Conservation (phyloP, 2,888 invertebrate genomes). For the Autographa gamma region DNA sequence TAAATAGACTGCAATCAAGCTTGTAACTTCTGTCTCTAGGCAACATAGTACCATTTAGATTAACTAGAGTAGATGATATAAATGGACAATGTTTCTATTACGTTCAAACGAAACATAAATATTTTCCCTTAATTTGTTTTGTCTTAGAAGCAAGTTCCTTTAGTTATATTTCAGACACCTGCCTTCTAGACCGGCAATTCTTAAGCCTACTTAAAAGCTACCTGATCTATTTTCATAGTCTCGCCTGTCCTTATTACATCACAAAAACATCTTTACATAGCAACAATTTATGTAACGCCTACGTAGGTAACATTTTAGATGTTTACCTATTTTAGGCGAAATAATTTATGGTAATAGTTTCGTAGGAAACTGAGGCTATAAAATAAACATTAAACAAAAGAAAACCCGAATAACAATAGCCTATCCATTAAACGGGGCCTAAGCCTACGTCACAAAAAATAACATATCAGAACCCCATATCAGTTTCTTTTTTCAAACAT, state of each 20-base stretch:
- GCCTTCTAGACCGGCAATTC: background rate
- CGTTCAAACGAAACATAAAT: background rate
- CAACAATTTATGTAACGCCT: slow-evolving; percentile 4
- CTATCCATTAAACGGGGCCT: background rate
- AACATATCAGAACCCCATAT: background rate
- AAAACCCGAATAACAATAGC: background rate
- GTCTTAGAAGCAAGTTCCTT: background rate
- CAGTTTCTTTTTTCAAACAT: background rate
- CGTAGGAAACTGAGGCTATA: background rate
- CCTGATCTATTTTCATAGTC: background rate
- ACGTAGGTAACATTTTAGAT: background rate
- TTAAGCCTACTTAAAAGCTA: background rate
- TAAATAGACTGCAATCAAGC: slow-evolving; percentile 52
- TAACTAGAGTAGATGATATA: slow-evolving; percentile 1
- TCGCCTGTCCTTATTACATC: slow-evolving; percentile 1
- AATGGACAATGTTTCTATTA: background rate
- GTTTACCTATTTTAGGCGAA: slow-evolving; percentile 2
- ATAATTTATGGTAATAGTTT: background rate
- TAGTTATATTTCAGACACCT: background rate
- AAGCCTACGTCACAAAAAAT: background rate
- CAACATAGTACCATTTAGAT: slow-evolving; percentile 33
- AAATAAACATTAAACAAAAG: background rate
- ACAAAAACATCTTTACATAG: slow-evolving; percentile 4
- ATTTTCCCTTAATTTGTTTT: background rate
- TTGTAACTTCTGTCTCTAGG: slow-evolving; percentile 37